Percentiles rank a stretch among this genome's conserved stretches.
phyloP scores from a whole-genome alignment of 2,113 vertebrate species.

The rabbit (Oryctolagus cuniculus) region mOryCun1.1 NC_091433.1:58909001-58909500 shows the following conservation, averaged over 20 bases:
- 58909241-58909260: background rate
- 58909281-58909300: background rate
- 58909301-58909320: background rate
- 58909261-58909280: background rate
- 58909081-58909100: background rate
- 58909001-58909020: conserved; percentile 46
- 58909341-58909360: background rate
- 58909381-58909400: background rate
- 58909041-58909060: background rate
- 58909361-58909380: background rate
- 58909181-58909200: background rate
- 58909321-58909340: background rate
- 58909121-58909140: background rate
- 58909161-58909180: background rate
- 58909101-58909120: background rate
- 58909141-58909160: background rate
- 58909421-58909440: background rate
- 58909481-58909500: background rate
- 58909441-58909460: background rate
- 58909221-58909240: background rate
- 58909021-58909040: conserved; percentile 44
- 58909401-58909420: background rate
- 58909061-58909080: background rate
- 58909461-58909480: background rate
- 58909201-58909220: conserved; percentile 31